phyloP scores from a whole-genome alignment of 2,888 invertebrate species.

The Drosophila acutilabella region DNA sequence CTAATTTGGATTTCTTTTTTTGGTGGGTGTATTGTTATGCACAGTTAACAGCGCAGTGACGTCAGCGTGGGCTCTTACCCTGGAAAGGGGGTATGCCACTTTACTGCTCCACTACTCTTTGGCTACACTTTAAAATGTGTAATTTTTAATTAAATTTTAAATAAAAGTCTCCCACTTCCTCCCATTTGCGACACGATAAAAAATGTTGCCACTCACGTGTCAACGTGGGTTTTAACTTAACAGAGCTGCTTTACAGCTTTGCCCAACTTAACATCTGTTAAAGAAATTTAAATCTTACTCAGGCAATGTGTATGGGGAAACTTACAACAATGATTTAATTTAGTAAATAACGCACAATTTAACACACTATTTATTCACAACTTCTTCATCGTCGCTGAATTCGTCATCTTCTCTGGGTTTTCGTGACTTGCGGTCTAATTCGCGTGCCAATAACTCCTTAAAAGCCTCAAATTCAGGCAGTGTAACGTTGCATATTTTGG shows the following conservation, averaged over 20 bases:
- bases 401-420: slow-evolving; percentile 53
- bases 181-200: slow-evolving; percentile 20
- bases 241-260: slow-evolving; percentile 1
- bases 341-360: neutral
- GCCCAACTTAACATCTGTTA: too few species aligned
- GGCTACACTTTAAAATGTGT: neutral
- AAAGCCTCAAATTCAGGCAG: slow-evolving; percentile 84
- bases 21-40: slow-evolving; percentile 54
- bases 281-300: too few species aligned
- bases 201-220: slow-evolving; percentile 33
- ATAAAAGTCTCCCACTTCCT: slow-evolving; percentile 40
- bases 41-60: neutral
- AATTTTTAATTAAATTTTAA: slow-evolving; percentile 44
- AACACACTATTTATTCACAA: slow-evolving; percentile 1
- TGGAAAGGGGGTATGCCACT: neutral
- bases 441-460: slow-evolving; percentile 79
- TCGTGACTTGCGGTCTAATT: slow-evolving; percentile 58
- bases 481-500: slow-evolving; percentile 83
- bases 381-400: slow-evolving; percentile 56
- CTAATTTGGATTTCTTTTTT: slow-evolving; percentile 27
- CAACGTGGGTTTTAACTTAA: slow-evolving; percentile 24
- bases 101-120: neutral
- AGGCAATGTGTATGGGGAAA: too few species aligned
- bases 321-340: neutral
- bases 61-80: neutral